Conservation (phyloP, 2,797 vertebrate genomes). For the Acipenser transmontanus region DNA sequence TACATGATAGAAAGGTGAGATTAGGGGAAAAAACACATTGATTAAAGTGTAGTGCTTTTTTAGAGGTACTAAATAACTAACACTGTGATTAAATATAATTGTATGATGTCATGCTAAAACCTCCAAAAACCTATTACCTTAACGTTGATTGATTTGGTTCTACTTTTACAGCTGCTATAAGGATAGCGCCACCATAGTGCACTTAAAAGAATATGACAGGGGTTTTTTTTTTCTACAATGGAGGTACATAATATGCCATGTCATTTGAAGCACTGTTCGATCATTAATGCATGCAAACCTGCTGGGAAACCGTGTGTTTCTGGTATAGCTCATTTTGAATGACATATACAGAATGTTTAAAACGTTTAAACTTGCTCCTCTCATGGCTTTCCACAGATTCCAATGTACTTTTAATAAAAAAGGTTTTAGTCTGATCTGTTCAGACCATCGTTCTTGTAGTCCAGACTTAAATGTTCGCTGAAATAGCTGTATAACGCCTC, state of each 20-base stretch:
- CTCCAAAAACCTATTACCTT: neutral
- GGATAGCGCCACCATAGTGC: too few relatives aligned
- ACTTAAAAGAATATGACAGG: too few relatives aligned
- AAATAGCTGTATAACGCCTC: constrained; percentile 6
- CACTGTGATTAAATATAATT: neutral
- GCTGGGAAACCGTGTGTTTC: too few relatives aligned
- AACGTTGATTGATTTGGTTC: too few relatives aligned
- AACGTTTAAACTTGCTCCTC: neutral
- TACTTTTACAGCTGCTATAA: too few relatives aligned
- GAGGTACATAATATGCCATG: too few relatives aligned
- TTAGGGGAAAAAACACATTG: neutral
- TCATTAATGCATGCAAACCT: too few relatives aligned
- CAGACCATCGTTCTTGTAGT: neutral
- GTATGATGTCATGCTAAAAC: neutral
- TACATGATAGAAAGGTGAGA: constrained; percentile 87
- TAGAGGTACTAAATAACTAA: neutral
- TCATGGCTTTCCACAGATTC: neutral
- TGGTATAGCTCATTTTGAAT: too few relatives aligned
- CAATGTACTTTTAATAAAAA: neutral
- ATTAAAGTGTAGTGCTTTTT: neutral
- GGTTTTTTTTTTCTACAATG: too few relatives aligned
- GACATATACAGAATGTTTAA: neutral
- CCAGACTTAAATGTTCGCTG: neutral
- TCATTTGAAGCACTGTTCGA: too few relatives aligned
- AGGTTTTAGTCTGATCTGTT: constrained; percentile 1